Base-by-base conservation (phyloP, 1,140 invertebrate genomes). In the Drosophila parvula region DNA sequence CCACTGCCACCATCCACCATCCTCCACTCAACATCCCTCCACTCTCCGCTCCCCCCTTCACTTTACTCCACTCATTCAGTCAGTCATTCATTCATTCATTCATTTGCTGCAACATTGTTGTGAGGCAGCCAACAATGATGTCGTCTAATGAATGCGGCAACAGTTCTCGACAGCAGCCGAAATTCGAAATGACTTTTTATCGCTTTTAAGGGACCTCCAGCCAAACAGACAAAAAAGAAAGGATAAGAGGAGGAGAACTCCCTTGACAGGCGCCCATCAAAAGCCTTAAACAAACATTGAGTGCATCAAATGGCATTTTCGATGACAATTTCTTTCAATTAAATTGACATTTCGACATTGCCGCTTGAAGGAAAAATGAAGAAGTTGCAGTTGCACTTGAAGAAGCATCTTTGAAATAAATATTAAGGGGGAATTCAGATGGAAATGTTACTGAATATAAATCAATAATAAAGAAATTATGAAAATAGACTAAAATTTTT, bases 31-130 rank as follows among this genome's bases (percentile, higher is more conserved):
- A 67, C 18, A 32, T 30, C 28, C 18, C 18, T 44, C 63, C 22
- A 16, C 44, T 45, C 59, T n/a, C 10, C 22, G 10, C 10, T 10
- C 22, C 38, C 28, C 14, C 9, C 18, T 48, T 9, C 16, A 22
- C 12, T 55, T 40, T 55, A 27, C 28, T 22, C 18, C 41, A 43
- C n/a, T 62, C 59, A 59, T 77, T 60, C 78, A 74, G 34, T 80
- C 81, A 73, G 27, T 73, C 64, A 65, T 3, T 70, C 63, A 44
- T 14, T 76, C 79, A 68, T 58, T 79, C 78, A 81, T 79, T 86
- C 77, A 84, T 84, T 81, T 89, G 77, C 57, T 58, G 74, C 84
- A 84, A 88, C 84, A 88, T 89, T 88, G 84, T 89, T 68, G 62
- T 74, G 47, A 63, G 32, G 40, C 48, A 47, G 40, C 69, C 71